Evolutionary conservation across 2,797 vertebrate genomes (phyloP).

Genomic region (Geotrypetes seraphini): DNA sequence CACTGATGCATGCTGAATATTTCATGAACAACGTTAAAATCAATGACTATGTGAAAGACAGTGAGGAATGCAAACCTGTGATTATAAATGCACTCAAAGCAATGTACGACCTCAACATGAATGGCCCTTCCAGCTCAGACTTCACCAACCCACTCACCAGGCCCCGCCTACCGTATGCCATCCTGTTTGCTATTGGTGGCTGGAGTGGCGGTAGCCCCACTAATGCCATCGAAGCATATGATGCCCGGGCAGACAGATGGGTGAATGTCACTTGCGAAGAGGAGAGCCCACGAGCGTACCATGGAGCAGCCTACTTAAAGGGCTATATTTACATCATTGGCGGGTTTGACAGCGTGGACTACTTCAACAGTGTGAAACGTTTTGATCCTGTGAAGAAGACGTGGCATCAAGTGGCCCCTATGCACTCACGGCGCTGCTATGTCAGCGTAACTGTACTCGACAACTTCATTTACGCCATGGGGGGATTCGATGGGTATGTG

Average conservation of each 20-base stretch:
- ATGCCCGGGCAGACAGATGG: conserved; percentile 55
- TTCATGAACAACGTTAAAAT: conserved; percentile 56
- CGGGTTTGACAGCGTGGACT: conserved; percentile 56
- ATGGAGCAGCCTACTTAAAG: conserved; percentile 53
- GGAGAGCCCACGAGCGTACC: conserved; percentile 60
- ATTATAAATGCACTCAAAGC: conserved; percentile 32
- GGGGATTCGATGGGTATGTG: conserved; percentile 57
- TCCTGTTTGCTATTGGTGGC: conserved; percentile 70
- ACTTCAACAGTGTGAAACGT: conserved; percentile 58
- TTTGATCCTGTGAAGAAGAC: conserved; percentile 51
- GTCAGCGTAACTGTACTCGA: conserved; percentile 61
- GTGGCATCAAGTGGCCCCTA: conserved; percentile 67
- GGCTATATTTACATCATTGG: conserved; percentile 56
- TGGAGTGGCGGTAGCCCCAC: conserved; percentile 55
- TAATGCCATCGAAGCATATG: conserved; percentile 62
- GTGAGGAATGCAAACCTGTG: conserved; percentile 38
- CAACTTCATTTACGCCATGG: conserved; percentile 68
- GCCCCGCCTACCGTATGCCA: conserved; percentile 57
- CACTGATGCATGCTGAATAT: conserved; percentile 43
- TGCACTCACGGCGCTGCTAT: conserved; percentile 64
- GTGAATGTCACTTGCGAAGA: conserved; percentile 37
- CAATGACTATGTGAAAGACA: conserved; percentile 49
- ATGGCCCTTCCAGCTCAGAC: not conserved
- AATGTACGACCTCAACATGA: conserved; percentile 27
- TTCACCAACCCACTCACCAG: conserved; percentile 30